Percentiles rank a stretch among this genome's conserved stretches.
Conservation (phyloP, 2,797 vertebrate species). For the Cyclopterus lumpus region DNA sequence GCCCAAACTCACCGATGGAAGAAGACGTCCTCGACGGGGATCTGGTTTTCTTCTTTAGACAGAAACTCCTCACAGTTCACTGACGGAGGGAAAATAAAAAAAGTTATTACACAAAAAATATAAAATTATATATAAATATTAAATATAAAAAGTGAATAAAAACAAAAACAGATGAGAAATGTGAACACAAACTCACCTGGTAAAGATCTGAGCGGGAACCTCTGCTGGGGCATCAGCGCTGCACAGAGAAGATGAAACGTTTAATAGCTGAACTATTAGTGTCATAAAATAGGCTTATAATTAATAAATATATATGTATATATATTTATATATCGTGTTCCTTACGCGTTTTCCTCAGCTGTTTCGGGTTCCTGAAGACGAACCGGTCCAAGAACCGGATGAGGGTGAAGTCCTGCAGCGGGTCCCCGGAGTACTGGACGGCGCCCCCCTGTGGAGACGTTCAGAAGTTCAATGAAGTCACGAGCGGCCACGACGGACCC, state of each 20-base stretch:
- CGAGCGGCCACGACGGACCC: too few species aligned
- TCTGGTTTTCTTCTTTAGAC: constrained; percentile 91
- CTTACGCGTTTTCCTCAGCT: constrained; percentile 89
- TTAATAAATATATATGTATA: too few species aligned
- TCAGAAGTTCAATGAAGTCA: too few species aligned
- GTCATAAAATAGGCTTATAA: too few species aligned
- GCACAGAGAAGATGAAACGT: constrained; percentile 57
- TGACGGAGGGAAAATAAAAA: constrained; percentile 43
- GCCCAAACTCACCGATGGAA: constrained; percentile 89
- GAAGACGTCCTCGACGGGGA: constrained; percentile 94
- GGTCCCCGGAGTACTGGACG: constrained; percentile 92
- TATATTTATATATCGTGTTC: too few species aligned
- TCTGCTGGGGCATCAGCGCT: constrained; percentile 88
- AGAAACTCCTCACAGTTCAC: constrained; percentile 94
- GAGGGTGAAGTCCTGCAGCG: constrained; percentile 96
- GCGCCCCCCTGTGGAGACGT: constrained; percentile 82
- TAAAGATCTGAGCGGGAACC: constrained; percentile 72
- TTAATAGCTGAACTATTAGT: too few species aligned
- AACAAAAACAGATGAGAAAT: neutral
- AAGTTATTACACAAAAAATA: too few species aligned
- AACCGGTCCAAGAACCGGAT: constrained; percentile 96
- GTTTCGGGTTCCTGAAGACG: constrained; percentile 96
- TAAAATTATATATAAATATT: too few species aligned
- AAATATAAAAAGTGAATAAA: too few species aligned
- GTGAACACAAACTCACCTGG: constrained; percentile 82